phyloP scores from a whole-genome alignment of 2,888 invertebrate species.

The Papilio demoleus region DNA sequence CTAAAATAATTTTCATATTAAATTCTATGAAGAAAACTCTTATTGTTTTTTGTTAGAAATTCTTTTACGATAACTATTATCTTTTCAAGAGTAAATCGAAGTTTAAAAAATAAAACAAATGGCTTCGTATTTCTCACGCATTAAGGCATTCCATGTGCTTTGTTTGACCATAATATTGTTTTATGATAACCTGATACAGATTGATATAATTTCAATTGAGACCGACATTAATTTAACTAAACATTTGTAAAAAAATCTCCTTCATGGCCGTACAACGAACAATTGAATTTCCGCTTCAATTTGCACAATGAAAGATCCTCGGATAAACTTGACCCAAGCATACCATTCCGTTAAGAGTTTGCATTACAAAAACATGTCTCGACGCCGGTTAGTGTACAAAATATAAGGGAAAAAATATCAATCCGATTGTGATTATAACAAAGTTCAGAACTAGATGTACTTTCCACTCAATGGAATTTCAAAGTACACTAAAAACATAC shows the following conservation, averaged over 20 bases:
- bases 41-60: background rate
- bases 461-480: no score
- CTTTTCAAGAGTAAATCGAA: background rate
- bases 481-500: background rate
- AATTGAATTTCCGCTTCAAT: background rate
- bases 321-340: background rate
- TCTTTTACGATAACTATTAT: background rate
- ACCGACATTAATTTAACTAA: background rate
- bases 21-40: background rate
- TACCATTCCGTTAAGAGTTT: background rate
- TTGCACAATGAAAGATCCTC: background rate
- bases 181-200: constrained; percentile 2
- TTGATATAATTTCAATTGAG: constrained; percentile 6
- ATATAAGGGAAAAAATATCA: background rate
- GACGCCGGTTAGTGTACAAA: background rate
- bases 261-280: background rate
- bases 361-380: background rate
- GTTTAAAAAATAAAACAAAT: background rate
- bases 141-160: constrained; percentile 3
- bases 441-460: no score
- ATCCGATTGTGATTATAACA: no score
- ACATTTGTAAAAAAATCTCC: background rate
- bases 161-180: constrained; percentile 16
- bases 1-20: background rate
- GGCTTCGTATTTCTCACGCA: constrained; percentile 6